Evolutionary conservation across 2,797 vertebrate species (phyloP).

Genomic region (Trematomus bernacchii): DNA sequence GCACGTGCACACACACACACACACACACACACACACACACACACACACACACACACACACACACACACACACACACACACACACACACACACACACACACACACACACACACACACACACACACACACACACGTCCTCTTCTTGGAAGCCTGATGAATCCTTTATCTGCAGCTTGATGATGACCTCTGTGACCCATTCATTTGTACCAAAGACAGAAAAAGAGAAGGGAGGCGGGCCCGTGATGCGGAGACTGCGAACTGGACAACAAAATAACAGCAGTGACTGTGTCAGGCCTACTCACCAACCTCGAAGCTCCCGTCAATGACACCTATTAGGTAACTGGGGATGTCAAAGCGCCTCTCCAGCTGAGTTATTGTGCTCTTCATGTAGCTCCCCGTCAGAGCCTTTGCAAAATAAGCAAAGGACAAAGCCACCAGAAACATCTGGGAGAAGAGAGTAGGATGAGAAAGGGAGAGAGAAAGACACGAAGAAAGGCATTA

Average conservation of each 20-base stretch:
- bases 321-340: constrained; percentile 89
- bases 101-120: too few species aligned
- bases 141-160: constrained; percentile 62
- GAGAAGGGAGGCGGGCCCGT: constrained; percentile 28
- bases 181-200: constrained; percentile 70
- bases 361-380: constrained; percentile 94
- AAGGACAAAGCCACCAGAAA: constrained; percentile 90
- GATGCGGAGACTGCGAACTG: constrained; percentile 47
- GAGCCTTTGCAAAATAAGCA: constrained; percentile 86
- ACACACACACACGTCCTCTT: constrained; percentile 16
- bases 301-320: constrained; percentile 95
- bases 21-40: too few species aligned
- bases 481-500: constrained; percentile 19
- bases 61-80: too few species aligned
- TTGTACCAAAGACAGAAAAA: constrained; percentile 43
- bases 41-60: too few species aligned
- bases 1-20: too few species aligned
- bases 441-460: constrained; percentile 75
- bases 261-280: constrained; percentile 61
- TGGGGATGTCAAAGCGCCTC: constrained; percentile 91
- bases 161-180: constrained; percentile 69
- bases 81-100: too few species aligned
- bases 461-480: constrained; percentile 25
- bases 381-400: constrained; percentile 89
- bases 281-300: constrained; percentile 76